Base-by-base conservation (phyloP, 2,888 invertebrate genomes). In the Heliconius ismenius region DNA sequence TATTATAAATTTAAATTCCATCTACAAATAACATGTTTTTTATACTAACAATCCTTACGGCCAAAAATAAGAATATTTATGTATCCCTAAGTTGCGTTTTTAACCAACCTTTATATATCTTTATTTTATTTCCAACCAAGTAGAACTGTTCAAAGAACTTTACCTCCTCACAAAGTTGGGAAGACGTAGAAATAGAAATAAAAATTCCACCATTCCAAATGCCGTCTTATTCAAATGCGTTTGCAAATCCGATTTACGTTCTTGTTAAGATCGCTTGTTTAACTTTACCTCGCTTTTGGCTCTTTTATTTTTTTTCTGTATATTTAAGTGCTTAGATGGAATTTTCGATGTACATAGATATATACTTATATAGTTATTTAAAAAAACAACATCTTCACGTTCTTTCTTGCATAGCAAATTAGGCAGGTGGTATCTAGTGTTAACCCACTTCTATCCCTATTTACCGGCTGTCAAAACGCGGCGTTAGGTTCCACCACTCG, bases 221-320 rank as follows among this genome's bases (percentile, higher is more conserved):
- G 82, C 78, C 79, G 80, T 88, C 90, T 93, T 93, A 93, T 93
- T 93, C 92, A 93, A 93, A 93, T 93, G 86, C 76, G 84, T 81
- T 84, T 81, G 83, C 87, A 92, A 93, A 93, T 93, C 93, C 86
- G 93, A 92, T 93, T 92, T 90, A 83, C 88, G 84, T 81, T 89
- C 90, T 93, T 92, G 92, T 92, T 92, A 92, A 90, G 87, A 87
- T 86, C 82, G 90, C 86, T 90, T 90, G 88, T 90, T 89, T 89
- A 89, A 90, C 87, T 90, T 90, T 82, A 77, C 83, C 80, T 86
- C 86, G 86, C 74, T 77, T 79, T 76, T 67, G 7, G 69, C 83
- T 83, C 79, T 81, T 84, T 85, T 86, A 80, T 86, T 84, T 85
- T 81, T 54, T 68, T 77, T 32, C 73, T 75, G 67, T 75, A 64